Conservation (phyloP, 64 coral and sea anemone species). For the Catalaphyllia jardinei region DNA sequence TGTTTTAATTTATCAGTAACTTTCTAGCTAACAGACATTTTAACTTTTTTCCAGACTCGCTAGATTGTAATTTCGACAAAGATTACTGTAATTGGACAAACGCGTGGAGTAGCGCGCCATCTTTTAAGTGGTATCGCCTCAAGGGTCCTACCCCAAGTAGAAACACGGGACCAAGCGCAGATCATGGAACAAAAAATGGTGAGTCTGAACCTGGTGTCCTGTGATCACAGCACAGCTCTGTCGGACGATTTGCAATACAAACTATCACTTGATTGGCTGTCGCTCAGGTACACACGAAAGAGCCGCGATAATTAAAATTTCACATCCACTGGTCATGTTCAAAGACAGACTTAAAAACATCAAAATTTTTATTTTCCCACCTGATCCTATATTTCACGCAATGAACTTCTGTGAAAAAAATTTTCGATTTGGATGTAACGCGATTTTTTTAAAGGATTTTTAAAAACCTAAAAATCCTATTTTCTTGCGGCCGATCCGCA, state of each 20-base stretch:
- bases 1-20: not conserved
- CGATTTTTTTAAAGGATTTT: too few relatives aligned
- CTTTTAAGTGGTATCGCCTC: slow-evolving; percentile 79
- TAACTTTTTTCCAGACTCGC: slow-evolving; percentile 24
- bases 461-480: too few relatives aligned
- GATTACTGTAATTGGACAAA: slow-evolving; percentile 92
- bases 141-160: slow-evolving; percentile 70
- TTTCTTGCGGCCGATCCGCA: too few relatives aligned
- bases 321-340: too few relatives aligned
- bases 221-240: not conserved
- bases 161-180: slow-evolving; percentile 72
- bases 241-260: not conserved
- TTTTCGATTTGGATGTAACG: too few relatives aligned
- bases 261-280: too few relatives aligned
- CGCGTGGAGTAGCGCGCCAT: slow-evolving; percentile 74
- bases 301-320: too few relatives aligned
- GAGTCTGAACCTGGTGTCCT: not conserved
- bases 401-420: too few relatives aligned
- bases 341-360: too few relatives aligned
- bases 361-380: too few relatives aligned
- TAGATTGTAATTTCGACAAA: slow-evolving; percentile 69
- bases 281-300: too few relatives aligned
- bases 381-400: too few relatives aligned
- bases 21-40: not conserved
- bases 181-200: slow-evolving; percentile 71